Conservation (phyloP, 1,140 invertebrate genomes). For the Yoshiicerus persimilis region DNA sequence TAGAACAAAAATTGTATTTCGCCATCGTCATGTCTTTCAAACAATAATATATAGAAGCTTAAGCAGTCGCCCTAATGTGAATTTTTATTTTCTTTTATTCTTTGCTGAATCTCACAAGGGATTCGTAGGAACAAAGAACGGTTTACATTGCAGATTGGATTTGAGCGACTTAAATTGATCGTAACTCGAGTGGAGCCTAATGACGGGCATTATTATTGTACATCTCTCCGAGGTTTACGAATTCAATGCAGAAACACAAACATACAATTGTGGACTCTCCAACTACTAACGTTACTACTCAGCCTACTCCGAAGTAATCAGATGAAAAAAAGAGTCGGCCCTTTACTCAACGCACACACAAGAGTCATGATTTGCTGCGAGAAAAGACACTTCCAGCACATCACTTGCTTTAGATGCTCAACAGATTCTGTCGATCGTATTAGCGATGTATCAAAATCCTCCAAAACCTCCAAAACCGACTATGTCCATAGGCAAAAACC, state of each 20-base stretch:
- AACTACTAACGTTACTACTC: neutral
- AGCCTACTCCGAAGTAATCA: neutral
- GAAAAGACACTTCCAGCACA: neutral
- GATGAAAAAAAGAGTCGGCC: slow-evolving; percentile 30
- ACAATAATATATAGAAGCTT: too few species aligned
- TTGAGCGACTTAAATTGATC: neutral
- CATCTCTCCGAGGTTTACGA: neutral
- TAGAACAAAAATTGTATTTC: neutral
- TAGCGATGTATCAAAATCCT: slow-evolving; percentile 10
- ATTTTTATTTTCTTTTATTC: neutral
- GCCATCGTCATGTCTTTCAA: too few species aligned
- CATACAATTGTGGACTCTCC: neutral
- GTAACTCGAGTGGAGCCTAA: neutral
- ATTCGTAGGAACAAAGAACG: neutral
- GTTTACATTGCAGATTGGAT: neutral
- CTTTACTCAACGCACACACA: neutral
- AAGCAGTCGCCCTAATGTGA: too few species aligned
- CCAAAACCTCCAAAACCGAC: neutral
- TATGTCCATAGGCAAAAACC: slow-evolving; percentile 47
- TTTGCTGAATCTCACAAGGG: neutral
- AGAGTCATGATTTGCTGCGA: slow-evolving; percentile 24
- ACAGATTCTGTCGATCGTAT: slow-evolving; percentile 23
- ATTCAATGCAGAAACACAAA: neutral
- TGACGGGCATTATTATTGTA: neutral
- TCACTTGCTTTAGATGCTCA: slow-evolving; percentile 22